Evolutionary conservation across 2,888 invertebrate species (phyloP).

Genomic region (Hipparchia sbordonii): DNA sequence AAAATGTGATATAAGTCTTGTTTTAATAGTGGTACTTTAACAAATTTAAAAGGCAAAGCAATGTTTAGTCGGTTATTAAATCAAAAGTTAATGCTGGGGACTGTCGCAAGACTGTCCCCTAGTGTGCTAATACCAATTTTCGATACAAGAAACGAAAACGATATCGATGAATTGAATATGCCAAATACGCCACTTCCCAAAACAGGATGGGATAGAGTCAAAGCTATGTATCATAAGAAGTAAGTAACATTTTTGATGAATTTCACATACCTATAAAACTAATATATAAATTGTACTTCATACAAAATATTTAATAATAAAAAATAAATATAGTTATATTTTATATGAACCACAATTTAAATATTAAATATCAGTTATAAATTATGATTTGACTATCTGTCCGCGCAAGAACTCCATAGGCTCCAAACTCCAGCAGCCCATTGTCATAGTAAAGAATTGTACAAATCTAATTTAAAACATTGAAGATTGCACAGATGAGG

Average conservation of each 20-base stretch:
- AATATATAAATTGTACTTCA: too few species aligned
- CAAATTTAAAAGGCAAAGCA: constrained; percentile 25
- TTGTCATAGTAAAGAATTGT: too few species aligned
- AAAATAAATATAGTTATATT: too few species aligned
- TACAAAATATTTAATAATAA: too few species aligned
- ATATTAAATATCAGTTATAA: too few species aligned
- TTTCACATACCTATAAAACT: not conserved
- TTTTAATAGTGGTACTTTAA: not conserved
- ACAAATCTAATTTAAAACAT: too few species aligned
- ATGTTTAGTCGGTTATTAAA: constrained; percentile 39
- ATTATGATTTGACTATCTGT: too few species aligned
- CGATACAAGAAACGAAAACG: constrained; percentile 48
- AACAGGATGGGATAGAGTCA: constrained; percentile 78
- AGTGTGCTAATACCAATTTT: constrained; percentile 57
- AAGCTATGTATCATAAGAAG: constrained; percentile 73
- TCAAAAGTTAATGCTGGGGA: constrained; percentile 53
- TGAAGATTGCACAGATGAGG: too few species aligned
- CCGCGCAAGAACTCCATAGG: too few species aligned
- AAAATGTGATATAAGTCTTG: constrained; percentile 4
- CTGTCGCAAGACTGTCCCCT: constrained; percentile 60
- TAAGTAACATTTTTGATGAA: constrained; percentile 49
- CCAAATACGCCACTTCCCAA: constrained; percentile 42
- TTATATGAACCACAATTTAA: too few species aligned
- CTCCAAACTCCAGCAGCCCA: too few species aligned
- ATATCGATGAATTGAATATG: constrained; percentile 50